Evolutionary conservation across 2,113 vertebrate species (phyloP), one percentile per base, ranked within the genome.

Genomic region (Zosterops borbonicus): DNA sequence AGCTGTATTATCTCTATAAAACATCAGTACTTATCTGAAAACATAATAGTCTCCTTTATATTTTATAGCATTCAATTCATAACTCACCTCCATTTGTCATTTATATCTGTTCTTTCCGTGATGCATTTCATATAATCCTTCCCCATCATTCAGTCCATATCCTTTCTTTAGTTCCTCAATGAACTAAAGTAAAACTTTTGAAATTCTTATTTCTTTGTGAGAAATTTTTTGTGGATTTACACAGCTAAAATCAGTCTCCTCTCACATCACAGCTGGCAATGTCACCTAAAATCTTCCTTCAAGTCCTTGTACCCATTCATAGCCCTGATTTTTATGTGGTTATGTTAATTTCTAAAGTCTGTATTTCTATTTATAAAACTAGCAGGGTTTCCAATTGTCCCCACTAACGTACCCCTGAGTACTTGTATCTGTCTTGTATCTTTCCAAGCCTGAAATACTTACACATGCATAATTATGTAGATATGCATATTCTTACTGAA

Each of bases 1-100:
- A 94, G 92, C 6, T 78, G 28, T 80, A 68, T 93, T 95, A 83
- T 91, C 25, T 91, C 46, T 86, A 52, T 77, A 94, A 93, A 82
- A 14, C 35, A 81, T 75, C 42, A 81, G 58, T 62, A 75, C 37
- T 87, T 95, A 92, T 35, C 67, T 78, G 74, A 92, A 91, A 70
- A 84, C 50, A 92, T 55, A 64, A 84, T 77, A 58, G 44, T 70
- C 56, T 52, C 68, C 59, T 74, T 89, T 81, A 86, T 75, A 82
- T 79, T 91, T 94, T 89, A 92, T 82, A 89, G 17, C 3, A 27
- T 53, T 85, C 47, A 82, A 77, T 90, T 96, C 55, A 83, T 75
- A 94, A 84, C 29, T 91, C n/a, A 84, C 33, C 23, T 92, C n/a
- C 28, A 70, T 88, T 91, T 91, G 24, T 81, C 73, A 90, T 83